Evolutionary conservation across 1,140 invertebrate genomes (phyloP).

Genomic region (Cylas formicarius): DNA sequence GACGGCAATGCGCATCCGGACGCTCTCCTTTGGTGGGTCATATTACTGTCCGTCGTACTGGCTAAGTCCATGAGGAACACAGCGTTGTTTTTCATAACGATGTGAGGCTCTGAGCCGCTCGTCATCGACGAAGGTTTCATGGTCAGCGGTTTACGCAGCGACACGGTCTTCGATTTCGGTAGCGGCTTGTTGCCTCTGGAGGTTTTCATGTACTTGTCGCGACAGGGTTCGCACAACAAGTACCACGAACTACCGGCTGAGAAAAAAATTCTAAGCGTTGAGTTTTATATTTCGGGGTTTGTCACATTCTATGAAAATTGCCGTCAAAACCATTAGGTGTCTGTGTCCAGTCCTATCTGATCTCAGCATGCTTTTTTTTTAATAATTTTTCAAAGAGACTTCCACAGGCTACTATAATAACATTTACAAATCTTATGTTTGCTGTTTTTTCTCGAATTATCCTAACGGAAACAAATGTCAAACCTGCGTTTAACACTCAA

Average conservation of each 20-base stretch:
- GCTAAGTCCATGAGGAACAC: constrained; percentile 87
- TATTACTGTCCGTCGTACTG: constrained; percentile 55
- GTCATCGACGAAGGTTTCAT: constrained; percentile 38
- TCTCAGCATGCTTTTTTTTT: too few species aligned
- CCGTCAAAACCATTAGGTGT: too few species aligned
- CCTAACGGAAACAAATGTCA: too few species aligned
- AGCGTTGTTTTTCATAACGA: constrained; percentile 87
- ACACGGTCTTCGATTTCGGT: constrained; percentile 12
- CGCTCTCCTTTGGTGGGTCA: constrained; percentile 43
- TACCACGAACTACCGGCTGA: constrained; percentile 78
- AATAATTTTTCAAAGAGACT: too few species aligned
- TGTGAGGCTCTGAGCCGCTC: constrained; percentile 56
- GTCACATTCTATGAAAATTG: too few species aligned
- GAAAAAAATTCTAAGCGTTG: constrained; percentile 15
- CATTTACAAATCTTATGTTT: too few species aligned
- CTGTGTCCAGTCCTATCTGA: too few species aligned
- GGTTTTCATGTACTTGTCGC: constrained; percentile 69
- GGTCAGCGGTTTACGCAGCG: constrained; percentile 26
- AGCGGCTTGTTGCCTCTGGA: constrained; percentile 42
- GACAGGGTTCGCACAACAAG: constrained; percentile 81
- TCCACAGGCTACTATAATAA: too few species aligned
- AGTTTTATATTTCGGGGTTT: too few species aligned
- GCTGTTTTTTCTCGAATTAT: too few species aligned
- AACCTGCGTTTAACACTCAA: too few species aligned
- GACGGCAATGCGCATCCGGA: constrained; percentile 51